Percentiles rank a stretch among this genome's conserved stretches.
phyloP scores from a whole-genome alignment of 2,797 vertebrate species.

The Spinibarbus caldwelli region DNA sequence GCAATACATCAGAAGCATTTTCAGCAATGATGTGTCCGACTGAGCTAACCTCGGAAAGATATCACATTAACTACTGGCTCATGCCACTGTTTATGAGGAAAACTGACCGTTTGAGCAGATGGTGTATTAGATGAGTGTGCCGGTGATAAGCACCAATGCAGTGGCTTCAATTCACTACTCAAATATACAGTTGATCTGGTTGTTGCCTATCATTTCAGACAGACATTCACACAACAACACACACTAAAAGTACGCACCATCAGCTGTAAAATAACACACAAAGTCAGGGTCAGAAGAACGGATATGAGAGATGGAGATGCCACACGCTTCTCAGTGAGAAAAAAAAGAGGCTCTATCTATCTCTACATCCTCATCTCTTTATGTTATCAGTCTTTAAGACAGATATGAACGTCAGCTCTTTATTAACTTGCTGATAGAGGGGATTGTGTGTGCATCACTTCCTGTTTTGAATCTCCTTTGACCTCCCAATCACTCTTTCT shows the following conservation, averaged over 20 bases:
- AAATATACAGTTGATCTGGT: constrained; percentile 12
- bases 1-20: not conserved
- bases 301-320: not conserved
- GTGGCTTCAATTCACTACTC: not conserved
- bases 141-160: constrained; percentile 4
- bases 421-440: constrained; percentile 80
- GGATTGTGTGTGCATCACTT: constrained; percentile 23
- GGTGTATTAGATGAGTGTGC: constrained; percentile 18
- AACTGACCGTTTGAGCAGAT: constrained; percentile 17
- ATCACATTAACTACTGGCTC: constrained; percentile 5
- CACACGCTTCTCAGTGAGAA: not conserved
- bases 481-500: not conserved
- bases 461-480: not conserved
- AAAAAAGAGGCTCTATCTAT: constrained; percentile 54
- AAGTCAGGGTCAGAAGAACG: not conserved
- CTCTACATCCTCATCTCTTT: constrained; percentile 54
- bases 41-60: constrained; percentile 9
- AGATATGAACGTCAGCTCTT: constrained; percentile 78
- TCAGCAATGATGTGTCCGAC: not conserved
- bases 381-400: constrained; percentile 78
- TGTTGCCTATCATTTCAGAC: no score
- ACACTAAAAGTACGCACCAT: not conserved
- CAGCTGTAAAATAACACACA: not conserved
- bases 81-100: constrained; percentile 1
- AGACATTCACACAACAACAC: not conserved